These are phyloP conservation scores for Onthophagus taurus DNA, from an alignment of 1,140 invertebrate species.

Conservation along the genomic window DNA sequence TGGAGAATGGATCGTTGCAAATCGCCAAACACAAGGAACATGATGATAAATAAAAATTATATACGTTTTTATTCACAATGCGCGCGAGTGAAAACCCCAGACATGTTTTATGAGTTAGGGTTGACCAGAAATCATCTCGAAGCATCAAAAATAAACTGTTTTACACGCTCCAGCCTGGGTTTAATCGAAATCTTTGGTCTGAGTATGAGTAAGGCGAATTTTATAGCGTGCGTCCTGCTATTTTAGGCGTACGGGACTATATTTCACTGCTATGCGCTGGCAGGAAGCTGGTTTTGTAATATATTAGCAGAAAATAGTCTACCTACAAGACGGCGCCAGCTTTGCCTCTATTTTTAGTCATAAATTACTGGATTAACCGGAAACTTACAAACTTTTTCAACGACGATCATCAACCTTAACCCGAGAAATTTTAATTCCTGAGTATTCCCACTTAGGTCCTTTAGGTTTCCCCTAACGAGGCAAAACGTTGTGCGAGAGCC, in stretches of 20 bases:
- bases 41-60: constrained; percentile 11
- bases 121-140: not conserved
- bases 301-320: too few species aligned
- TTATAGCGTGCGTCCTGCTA: not conserved
- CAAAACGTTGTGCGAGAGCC: too few species aligned
- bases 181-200: not conserved
- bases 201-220: not conserved
- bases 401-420: too few species aligned
- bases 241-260: not conserved
- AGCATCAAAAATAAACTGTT: not conserved
- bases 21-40: constrained; percentile 12
- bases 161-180: not conserved
- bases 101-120: too few species aligned
- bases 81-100: constrained; percentile 8
- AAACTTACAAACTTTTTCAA: too few species aligned
- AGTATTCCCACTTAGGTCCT: too few species aligned
- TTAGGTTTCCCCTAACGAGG: too few species aligned
- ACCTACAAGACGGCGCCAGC: too few species aligned
- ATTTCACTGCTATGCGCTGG: not conserved
- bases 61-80: constrained; percentile 13
- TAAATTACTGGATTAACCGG: too few species aligned
- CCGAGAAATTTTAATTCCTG: too few species aligned
- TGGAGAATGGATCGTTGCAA: constrained; percentile 9
- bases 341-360: too few species aligned
- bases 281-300: too few species aligned